These are phyloP conservation scores for Melanotaenia parkinsoni DNA, from an alignment of 2,797 vertebrate species.

Conservation along the genomic window DNA sequence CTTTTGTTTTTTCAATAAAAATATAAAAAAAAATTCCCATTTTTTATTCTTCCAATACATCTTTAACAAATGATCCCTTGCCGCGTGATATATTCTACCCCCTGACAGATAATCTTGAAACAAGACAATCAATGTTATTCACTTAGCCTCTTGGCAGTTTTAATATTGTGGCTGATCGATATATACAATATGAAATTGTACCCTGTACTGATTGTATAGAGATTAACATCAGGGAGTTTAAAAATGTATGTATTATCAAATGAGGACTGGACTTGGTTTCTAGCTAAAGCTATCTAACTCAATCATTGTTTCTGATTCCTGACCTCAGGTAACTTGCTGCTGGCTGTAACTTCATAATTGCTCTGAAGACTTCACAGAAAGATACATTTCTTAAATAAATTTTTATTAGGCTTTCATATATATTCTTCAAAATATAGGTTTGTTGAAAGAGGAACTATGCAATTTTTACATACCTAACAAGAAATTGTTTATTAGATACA, in stretches of 20 bases:
- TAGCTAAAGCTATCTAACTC: background rate
- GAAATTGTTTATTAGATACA: background rate
- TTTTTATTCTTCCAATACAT: background rate
- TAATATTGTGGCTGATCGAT: background rate
- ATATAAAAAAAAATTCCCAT: background rate
- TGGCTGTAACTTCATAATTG: background rate
- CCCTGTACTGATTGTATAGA: background rate
- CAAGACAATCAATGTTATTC: background rate
- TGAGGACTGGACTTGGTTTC: background rate
- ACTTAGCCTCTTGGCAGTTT: background rate
- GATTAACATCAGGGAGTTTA: background rate
- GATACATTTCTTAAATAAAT: background rate
- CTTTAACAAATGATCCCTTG: background rate
- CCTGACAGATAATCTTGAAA: background rate
- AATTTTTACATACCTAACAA: background rate
- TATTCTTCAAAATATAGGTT: background rate
- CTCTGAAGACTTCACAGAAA: background rate
- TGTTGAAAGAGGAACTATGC: background rate
- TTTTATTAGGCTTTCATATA: background rate
- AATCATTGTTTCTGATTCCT: conserved; percentile 1
- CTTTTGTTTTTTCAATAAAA: background rate
- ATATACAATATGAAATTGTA: background rate
- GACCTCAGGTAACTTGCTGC: conserved; percentile 1
- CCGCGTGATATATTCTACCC: background rate
- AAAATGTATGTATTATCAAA: background rate